Base-by-base conservation (phyloP, 2,113 vertebrate species). In the Gila orcuttii region DNA sequence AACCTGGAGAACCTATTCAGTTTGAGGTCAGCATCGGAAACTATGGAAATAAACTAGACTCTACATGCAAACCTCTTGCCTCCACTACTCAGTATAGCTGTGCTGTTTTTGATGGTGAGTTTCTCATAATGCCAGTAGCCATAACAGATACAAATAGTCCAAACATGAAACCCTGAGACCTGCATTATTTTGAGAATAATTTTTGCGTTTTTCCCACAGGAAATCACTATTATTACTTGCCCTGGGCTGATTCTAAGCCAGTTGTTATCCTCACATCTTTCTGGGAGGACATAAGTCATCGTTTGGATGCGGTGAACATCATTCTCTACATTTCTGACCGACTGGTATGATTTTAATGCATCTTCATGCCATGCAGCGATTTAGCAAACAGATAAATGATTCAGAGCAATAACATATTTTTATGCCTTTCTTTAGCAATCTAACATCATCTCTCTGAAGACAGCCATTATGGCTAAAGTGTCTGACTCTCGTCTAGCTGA, bases 11-110 rank as follows among this genome's bases (percentile, higher is more conserved):
- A 83, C 96, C 97, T 6, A 95, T 99, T 91, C 98, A 99, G 94
- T 99, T 99, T 91, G 98, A 99, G 91, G 97, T 99, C 85, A 99
- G 98, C 95, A 99, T 99, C 0, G 98, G 98, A 13, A 99, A 99
- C 93, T 99, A 99, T 1, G 98, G 98, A 87, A 99, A 99, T 94
- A 99, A 99, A 91, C 95, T 99, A 89, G 98, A 99, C 87, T 92
- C 93, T 36, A 99, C 98, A 45, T 99, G 98, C 88, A 99, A 99
- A 86, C 98, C 98, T 0, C 84, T 99, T 92, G 96, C 98, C 8
- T 99, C 98, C 2, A 99, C 97, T 2, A 99, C 98, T 21, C 98
- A 97, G 23, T 99, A 97, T 86, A 97, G 96, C 83, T 96, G 97
- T 28, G 96, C 96, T 15, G 92, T 99, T 1, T 99, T 99, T 89